A percentile compares a stretch with the other conserved stretches of the same genome.
These are phyloP conservation scores for Wasmannia auropunctata DNA, from an alignment of 1,140 invertebrate genomes.

Conservation along the genomic window DNA sequence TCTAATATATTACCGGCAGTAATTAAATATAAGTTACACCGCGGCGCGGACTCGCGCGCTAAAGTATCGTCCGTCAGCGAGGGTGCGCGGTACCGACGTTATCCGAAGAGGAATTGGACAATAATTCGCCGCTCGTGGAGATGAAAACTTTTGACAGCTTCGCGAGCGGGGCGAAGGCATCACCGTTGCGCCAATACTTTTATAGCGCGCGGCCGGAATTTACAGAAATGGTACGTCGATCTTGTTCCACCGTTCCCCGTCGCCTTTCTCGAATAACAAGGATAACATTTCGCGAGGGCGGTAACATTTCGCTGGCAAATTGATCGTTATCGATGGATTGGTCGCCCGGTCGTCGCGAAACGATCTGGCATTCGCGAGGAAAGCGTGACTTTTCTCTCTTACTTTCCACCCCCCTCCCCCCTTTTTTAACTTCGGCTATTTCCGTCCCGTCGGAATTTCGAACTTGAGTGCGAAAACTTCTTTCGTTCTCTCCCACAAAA, in stretches of 20 bases:
- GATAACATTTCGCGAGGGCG: conserved; percentile 15
- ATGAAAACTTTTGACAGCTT: conserved; percentile 67
- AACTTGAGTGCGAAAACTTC: conserved; percentile 6
- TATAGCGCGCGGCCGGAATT: not conserved
- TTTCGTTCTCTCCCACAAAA: conserved; percentile 8
- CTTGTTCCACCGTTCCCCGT: conserved; percentile 10
- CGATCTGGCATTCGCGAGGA: not conserved
- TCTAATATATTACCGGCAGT: conserved; percentile 84
- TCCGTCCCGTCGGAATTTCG: not conserved
- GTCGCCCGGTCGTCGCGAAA: conserved; percentile 6
- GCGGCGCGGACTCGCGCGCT: conserved; percentile 23
- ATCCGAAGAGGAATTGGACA: conserved; percentile 41
- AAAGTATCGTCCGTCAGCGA: conserved; percentile 66
- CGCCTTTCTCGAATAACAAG: conserved; percentile 8
- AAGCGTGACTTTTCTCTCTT: not conserved
- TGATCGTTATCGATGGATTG: conserved; percentile 22
- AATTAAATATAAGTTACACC: conserved; percentile 83
- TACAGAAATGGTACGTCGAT: conserved; percentile 58
- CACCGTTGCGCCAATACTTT: conserved; percentile 68
- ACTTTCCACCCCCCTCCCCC: not conserved
- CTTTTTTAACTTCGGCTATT: not conserved
- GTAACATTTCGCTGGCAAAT: conserved; percentile 22
- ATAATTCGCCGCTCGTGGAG: conserved; percentile 46
- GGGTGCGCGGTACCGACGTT: not conserved
- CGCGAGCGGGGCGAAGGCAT: conserved; percentile 31